These are phyloP conservation scores for Bucorvus abyssinicus DNA, from an alignment of 2,797 vertebrate genomes.

Conservation along the genomic window DNA sequence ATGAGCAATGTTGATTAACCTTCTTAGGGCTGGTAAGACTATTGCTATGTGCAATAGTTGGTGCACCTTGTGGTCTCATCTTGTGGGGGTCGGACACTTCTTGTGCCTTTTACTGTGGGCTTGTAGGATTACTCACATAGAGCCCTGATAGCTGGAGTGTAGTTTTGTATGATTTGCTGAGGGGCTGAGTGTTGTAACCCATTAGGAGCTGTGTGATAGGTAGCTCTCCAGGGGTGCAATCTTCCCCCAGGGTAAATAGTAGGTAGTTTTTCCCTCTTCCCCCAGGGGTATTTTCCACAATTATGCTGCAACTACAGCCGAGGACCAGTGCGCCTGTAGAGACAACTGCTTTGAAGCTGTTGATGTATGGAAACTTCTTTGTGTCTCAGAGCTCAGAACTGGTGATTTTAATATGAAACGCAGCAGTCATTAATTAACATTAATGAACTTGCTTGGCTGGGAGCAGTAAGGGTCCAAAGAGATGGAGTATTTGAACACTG, in stretches of 20 bases:
- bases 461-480: neutral
- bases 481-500: neutral
- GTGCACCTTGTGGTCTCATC: neutral
- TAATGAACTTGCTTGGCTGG: slow-evolving; percentile 35
- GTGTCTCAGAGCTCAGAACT: slow-evolving; percentile 5
- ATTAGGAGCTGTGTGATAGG: slow-evolving; percentile 3
- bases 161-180: slow-evolving; percentile 19
- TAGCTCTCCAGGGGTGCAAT: neutral
- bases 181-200: neutral
- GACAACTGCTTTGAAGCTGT: slow-evolving; percentile 42
- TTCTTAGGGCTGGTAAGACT: neutral
- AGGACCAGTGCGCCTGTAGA: neutral
- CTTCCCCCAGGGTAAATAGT: neutral
- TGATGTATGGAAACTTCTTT: slow-evolving; percentile 49
- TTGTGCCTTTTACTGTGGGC: neutral
- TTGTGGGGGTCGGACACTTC: neutral
- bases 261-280: neutral
- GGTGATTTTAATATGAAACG: slow-evolving; percentile 57
- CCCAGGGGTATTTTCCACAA: neutral
- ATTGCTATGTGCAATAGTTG: neutral
- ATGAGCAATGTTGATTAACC: slow-evolving; percentile 3
- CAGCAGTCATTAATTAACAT: slow-evolving; percentile 62
- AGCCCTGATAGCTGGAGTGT: neutral
- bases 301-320: neutral
- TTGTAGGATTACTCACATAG: neutral